Conservation (phyloP, 2,113 vertebrate genomes). For the Amphilophus citrinellus region DNA sequence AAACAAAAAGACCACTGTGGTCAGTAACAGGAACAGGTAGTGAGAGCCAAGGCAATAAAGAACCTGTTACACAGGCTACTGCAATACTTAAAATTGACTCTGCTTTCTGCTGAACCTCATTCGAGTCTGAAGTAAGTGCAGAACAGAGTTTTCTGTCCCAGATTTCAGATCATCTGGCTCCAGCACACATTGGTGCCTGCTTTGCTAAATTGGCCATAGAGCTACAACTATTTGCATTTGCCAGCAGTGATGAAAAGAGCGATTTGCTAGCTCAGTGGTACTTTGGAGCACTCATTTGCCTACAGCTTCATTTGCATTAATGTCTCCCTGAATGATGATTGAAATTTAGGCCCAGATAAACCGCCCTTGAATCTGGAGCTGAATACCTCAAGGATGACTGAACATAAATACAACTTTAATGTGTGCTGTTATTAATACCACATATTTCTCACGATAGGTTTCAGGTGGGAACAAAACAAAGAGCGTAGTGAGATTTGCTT, state of each 20-base stretch:
- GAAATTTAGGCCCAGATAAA: neutral
- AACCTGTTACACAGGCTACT: no score
- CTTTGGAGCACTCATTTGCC: neutral
- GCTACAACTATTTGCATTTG: conserved; percentile 12
- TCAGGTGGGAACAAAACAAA: conserved; percentile 17
- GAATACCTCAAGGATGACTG: neutral
- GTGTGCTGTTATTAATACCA: neutral
- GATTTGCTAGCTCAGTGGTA: conserved; percentile 25
- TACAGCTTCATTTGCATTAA: conserved; percentile 11
- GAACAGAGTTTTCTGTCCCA: neutral
- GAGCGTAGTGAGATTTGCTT: conserved; percentile 71
- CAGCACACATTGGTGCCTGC: neutral
- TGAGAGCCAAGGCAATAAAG: no score
- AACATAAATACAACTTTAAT: neutral
- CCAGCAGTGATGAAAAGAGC: conserved; percentile 2
- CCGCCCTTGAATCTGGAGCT: neutral
- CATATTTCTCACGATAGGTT: neutral
- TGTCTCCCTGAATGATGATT: neutral
- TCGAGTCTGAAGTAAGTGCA: neutral
- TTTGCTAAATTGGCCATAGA: conserved; percentile 6
- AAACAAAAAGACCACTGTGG: no score
- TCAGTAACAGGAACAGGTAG: no score
- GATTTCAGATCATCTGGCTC: neutral
- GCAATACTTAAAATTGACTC: no score
- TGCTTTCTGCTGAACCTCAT: neutral